Base-by-base conservation (phyloP, 2,113 vertebrate species). In the Mystacornis crossleyi region DNA sequence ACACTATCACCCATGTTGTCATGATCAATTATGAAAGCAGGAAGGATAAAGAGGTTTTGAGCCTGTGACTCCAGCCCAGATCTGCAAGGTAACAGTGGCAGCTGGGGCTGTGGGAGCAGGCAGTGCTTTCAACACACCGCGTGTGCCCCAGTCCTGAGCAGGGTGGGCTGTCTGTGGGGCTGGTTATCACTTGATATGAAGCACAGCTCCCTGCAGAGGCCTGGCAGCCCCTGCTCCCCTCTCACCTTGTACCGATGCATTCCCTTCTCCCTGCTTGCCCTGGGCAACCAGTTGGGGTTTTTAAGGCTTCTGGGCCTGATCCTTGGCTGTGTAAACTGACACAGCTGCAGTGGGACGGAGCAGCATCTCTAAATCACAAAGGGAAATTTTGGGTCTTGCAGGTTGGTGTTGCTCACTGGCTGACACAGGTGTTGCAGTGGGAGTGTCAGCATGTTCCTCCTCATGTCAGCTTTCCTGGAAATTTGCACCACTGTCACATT, bases 1-100 rank as follows among this genome's bases (percentile, higher is more conserved):
- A 75, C 36, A 18, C 61, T 61, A 57, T 65, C 75, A 82, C 33
- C 50, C 53, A 12, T 4, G 31, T 61, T 75, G 79, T 48, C 1
- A 0, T 1, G 18, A 70, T 31, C 64, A 70, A 13, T 85, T 66
- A 48, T 3, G 2, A 61, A 66, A 87, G 54, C 47, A 66, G 25
- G 42, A 80, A 65, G 0, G 11, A 54, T 43, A 42, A 28, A 24
- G 61, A 18, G 17, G 17, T 61, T 64, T 20, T 24, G 29, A 50
- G 43, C 3, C 28, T 0, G 0, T 25, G 57, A 51, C 42, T 31
- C 23, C 29, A 51, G 71, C 53, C 62, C 2, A 5, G 90, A 55
- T 50, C 62, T 12, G 23, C 0, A 0, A 70, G 74, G 54, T 0
- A 0, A 19, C 0, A 4, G 38, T 33, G 26, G 15, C 8, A 51